These are phyloP conservation scores for Lontra canadensis DNA, from an alignment of 2,113 vertebrate species.

Conservation along the genomic window DNA sequence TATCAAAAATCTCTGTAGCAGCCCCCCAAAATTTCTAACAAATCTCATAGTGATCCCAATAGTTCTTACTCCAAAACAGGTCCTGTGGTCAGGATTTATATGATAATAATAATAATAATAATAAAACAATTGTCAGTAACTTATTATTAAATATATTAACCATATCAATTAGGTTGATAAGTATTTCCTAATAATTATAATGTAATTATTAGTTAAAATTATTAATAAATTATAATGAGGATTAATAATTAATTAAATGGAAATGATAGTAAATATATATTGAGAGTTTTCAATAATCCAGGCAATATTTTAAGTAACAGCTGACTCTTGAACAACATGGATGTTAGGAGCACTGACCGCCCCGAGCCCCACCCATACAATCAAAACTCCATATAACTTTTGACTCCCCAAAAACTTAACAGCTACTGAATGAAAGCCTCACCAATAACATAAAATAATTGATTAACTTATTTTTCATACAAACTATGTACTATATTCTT, in stretches of 20 bases:
- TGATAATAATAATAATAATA: neutral
- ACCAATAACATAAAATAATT: neutral
- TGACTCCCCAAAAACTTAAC: neutral
- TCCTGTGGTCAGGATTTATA: neutral
- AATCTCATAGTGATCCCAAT: neutral
- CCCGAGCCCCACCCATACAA: neutral
- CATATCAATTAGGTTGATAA: neutral
- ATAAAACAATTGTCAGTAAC: neutral
- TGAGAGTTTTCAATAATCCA: neutral
- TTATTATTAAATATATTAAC: neutral
- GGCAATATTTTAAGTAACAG: neutral
- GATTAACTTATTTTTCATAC: neutral
- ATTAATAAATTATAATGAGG: neutral
- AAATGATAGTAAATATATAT: neutral
- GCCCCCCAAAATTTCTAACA: neutral
- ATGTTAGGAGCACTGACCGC: neutral
- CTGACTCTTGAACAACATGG: neutral
- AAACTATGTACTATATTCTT: neutral
- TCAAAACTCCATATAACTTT: neutral
- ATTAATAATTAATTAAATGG: neutral
- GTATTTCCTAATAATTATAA: neutral
- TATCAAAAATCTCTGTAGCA: neutral
- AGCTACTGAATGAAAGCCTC: neutral
- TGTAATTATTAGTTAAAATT: neutral
- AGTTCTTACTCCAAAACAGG: neutral